Base-by-base conservation (phyloP, 2,797 vertebrate species). In the Enoplosus armatus region DNA sequence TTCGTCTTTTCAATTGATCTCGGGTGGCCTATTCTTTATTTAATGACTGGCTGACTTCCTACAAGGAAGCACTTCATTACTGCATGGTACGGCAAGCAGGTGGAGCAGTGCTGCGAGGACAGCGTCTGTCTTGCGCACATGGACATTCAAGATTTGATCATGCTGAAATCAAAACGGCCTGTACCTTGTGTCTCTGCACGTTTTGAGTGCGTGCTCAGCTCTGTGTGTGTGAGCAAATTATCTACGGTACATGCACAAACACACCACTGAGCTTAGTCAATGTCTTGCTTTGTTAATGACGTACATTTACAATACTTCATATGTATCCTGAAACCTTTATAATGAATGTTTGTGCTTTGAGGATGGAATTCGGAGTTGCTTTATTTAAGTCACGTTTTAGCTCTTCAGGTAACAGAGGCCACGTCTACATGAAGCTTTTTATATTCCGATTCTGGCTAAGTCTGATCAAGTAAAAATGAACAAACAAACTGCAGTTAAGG, bases 1-100 rank as follows among this genome's bases (percentile, higher is more conserved):
- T 77, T 84, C 45, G 33, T 80, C 82, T 63, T 82, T 82, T 80
- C 68, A 72, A 75, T 78, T 84, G 83, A 89, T 94, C 89, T 90
- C 85, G 87, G 79, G 83, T 74, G 81, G 58, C 79, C 87, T 77
- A 26, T 81, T 88, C 79, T 89, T 87, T 74, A 72, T 89, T 88
- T 89, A 90, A 90, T 88, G 86, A 91, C 92, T 86, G 90, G 47
- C 90, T 93, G 94, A 85, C 78, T 85, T 91, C 79, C 84, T 90
- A 85, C 81, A 53, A 90, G 92, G 91, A 94, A 92, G 87, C 83
- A 85, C 92, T 93, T 94, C 90, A 92, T 94, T 94, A 92, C 51
- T 12, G 62, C 86, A 81, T 55, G 78, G 85, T 85, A 81, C 85
- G 92, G 74, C 88, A 45, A 90, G 81, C 89, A 86, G 82, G 72